Evolutionary conservation across 2,113 vertebrate genomes (phyloP), one percentile per base, ranked within the genome.

Genomic region (Dascyllus trimaculatus): DNA sequence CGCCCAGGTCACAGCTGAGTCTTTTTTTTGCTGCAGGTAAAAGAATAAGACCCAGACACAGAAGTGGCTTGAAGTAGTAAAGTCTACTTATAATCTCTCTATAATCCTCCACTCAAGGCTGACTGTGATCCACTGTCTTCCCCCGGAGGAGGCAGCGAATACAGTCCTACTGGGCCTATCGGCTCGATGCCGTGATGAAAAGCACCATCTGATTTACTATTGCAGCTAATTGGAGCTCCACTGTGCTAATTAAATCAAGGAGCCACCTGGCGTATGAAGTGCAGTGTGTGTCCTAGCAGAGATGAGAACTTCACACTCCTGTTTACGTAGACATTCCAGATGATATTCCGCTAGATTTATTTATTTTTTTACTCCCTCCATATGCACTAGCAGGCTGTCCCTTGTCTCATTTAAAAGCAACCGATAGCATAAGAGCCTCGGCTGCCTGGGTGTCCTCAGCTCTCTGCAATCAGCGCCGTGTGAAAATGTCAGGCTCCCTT

Each of bases 401-500:
- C 64, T 71, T 24, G 48, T 66, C 80, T 92, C 77, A 54, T 86
- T 87, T 87, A 80, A 92, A 96, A 93, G 92, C 93, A 81, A 82
- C 63, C 52, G 2, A 84, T 76, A 24, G 78, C 76, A 72, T 21
- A 60, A 71, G 66, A 72, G 43, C 26, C 56, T 52, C 1, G 35
- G 43, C 75, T 14, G 65, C 74, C 53, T 24, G 40, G 29, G 21
- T 93, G 94, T 94, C 91, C 90, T 73, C 87, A 91, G 89, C 93
- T 91, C 93, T 82, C 85, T 70, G 86, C 93, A 94, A 94, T 90
- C 88, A 86, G 88, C 92, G 90, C 75, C 73, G 86, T 95, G 94
- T 94, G 92, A 93, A 96, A 96, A 95, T 95, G 95, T 96, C 95
- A 92, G 93, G 89, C 92, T 93, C 77, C 75, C 95, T 95, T 88